Evolutionary conservation across 2,888 invertebrate genomes (phyloP), one percentile per base, ranked within the genome.

Genomic region (Conus canariensis): DNA sequence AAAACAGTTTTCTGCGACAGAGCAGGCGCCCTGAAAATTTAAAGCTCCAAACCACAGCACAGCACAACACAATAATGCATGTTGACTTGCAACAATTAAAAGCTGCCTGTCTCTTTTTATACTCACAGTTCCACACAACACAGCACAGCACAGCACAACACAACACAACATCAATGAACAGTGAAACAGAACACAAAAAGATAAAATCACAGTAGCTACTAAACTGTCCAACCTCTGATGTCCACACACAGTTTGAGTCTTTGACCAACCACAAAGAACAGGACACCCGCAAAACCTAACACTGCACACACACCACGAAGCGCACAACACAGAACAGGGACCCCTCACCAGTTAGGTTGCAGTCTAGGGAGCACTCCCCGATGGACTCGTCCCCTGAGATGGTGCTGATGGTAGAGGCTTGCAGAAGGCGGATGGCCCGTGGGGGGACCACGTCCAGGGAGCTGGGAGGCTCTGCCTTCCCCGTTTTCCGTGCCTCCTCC

Each of bases 361-460:
- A 93, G 90, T 95, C 95, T 16, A 95, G 93, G 0, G 95, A 95
- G 87, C 95, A 95, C 82, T 95, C 94, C 25, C 95, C 95, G 25
- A 95, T 95, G 14, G 94, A 95, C 88, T 95, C 95, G 90, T 94
- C 94, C 19, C 92, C 93, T 7, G 94, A 94, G 14, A 93, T 91
- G 80, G 93, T 91, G 89, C 94, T 94, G 70, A 92, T 92, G 83
- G 93, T 91, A 12, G 94, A 93, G 7, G 93, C 92, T 88, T 94
- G 94, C 64, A 94, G 90, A 45, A 92, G 88, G 59, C 91, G 91
- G 60, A 93, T 92, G 19, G 93, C 92, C 80, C 93, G 93, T 16
- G 93, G 92, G 64, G 64, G 64, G 12, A 64, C 64, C 94, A 94
- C 91, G 94, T 93, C 83, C 94, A 92, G 1, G 92, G 93, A n/a